phyloP scores from a whole-genome alignment of 2,888 invertebrate genomes.

The Sisyra terminalis region DNA sequence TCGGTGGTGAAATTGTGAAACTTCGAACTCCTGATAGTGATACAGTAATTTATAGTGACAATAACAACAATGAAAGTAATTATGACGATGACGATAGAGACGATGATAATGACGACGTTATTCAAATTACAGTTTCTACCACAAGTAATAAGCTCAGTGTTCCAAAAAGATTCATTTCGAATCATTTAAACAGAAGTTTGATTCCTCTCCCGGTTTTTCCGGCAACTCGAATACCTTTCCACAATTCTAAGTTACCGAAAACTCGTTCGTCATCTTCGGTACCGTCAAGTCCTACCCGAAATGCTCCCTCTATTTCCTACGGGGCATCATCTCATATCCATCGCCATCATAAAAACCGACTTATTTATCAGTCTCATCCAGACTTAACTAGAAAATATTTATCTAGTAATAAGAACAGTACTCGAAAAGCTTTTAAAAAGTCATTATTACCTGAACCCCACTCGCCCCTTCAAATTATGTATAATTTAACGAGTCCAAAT shows the following conservation, averaged over 20 bases:
- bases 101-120: conserved; percentile 13
- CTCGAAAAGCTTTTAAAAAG: conserved; percentile 9
- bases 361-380: conserved; percentile 21
- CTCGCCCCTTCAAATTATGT: conserved; percentile 47
- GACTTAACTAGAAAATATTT: conserved; percentile 16
- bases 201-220: conserved; percentile 32
- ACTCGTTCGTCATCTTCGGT: conserved; percentile 13
- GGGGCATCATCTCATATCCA: too few species aligned
- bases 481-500: conserved; percentile 30
- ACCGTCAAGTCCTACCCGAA: conserved; percentile 25
- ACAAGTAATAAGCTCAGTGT: conserved; percentile 12
- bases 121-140: conserved; percentile 15
- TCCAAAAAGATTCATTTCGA: background rate
- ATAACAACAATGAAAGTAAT: conserved; percentile 22
- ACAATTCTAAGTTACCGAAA: conserved; percentile 11
- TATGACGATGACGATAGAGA: conserved; percentile 13
- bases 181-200: conserved; percentile 17
- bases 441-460: conserved; percentile 22
- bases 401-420: conserved; percentile 8
- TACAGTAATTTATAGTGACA: conserved; percentile 41
- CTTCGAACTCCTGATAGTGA: conserved; percentile 75
- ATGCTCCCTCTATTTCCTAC: conserved; percentile 14
- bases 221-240: conserved; percentile 23
- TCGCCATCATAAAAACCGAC: conserved; percentile 11
- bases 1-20: conserved; percentile 77